phyloP scores from a whole-genome alignment of 2,113 vertebrate species.

The Pseudopipra pipra region DNA sequence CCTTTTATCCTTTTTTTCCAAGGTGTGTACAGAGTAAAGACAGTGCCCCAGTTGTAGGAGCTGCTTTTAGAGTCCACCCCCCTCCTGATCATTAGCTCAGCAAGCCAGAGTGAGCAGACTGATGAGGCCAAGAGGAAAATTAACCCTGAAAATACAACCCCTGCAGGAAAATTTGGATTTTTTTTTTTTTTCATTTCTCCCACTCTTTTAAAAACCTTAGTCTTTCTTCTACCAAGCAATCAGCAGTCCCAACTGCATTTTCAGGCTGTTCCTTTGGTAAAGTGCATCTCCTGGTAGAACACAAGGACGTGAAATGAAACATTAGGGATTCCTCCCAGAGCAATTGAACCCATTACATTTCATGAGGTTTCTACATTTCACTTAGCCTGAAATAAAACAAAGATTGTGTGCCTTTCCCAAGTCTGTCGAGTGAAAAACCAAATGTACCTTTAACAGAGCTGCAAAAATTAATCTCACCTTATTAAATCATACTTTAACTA shows the following conservation, averaged over 20 bases:
- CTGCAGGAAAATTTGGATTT: background rate
- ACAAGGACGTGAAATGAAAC: background rate
- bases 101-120: background rate
- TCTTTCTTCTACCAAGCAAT: background rate
- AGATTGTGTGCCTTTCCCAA: background rate
- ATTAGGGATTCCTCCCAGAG: background rate
- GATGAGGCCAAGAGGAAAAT: background rate
- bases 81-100: background rate
- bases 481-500: constrained; percentile 50
- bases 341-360: background rate
- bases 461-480: constrained; percentile 27
- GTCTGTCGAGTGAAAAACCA: background rate
- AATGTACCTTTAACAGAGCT: constrained; percentile 6
- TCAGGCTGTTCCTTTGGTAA: background rate
- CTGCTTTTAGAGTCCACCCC: background rate
- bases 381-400: constrained; percentile 8
- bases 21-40: background rate
- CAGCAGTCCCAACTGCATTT: background rate
- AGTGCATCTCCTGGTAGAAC: background rate
- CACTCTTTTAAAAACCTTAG: background rate
- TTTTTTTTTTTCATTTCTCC: background rate
- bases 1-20: background rate
- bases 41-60: background rate
- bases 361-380: background rate
- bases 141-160: background rate